Conservation (phyloP, 2,888 invertebrate genomes). For the Onthophagus sagittarius region DNA sequence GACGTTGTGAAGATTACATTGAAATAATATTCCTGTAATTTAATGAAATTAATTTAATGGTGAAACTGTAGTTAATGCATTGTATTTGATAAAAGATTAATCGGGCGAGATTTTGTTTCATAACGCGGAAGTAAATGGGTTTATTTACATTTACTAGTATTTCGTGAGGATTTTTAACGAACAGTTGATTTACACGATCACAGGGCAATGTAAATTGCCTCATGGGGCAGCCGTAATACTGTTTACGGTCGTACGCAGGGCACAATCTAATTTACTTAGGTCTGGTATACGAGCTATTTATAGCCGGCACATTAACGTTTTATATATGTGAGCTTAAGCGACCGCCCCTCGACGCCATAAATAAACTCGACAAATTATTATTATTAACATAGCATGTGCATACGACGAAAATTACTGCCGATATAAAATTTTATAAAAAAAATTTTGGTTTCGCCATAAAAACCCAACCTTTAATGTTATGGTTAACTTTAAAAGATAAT, state of each 20-base stretch:
- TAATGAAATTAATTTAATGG: too few relatives aligned
- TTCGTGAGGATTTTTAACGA: background rate
- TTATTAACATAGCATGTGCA: background rate
- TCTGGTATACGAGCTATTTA: background rate
- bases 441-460: too few relatives aligned
- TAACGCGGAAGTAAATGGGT: background rate
- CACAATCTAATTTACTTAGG: background rate
- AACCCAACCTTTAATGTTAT: too few relatives aligned
- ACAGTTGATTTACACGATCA: background rate
- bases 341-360: background rate
- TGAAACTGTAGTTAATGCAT: too few relatives aligned
- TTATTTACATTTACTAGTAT: background rate
- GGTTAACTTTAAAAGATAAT: too few relatives aligned
- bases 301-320: background rate
- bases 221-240: conserved; percentile 18
- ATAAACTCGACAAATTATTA: background rate
- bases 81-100: too few relatives aligned
- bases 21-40: too few relatives aligned
- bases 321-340: background rate
- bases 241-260: conserved; percentile 19
- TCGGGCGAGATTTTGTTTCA: background rate
- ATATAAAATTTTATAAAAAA: background rate
- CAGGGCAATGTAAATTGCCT: background rate
- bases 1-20: too few relatives aligned
- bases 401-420: background rate